Evolutionary conservation across 92 coral and sea anemone genomes (phyloP).

Genomic region (Scolanthus callimorphus): DNA sequence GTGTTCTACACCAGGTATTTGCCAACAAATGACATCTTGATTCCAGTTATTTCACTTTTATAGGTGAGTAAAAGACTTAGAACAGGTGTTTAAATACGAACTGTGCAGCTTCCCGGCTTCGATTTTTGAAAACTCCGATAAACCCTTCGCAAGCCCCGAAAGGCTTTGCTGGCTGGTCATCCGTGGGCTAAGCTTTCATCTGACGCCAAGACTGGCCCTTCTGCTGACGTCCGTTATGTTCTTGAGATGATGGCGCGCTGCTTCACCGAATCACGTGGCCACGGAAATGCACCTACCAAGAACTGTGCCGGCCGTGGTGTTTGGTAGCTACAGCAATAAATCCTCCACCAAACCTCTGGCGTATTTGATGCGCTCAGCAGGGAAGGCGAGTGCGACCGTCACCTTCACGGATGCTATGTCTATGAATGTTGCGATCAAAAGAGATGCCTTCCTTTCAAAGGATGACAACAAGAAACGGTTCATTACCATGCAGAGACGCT

Average conservation of each 20-base stretch:
- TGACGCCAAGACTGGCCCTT: background rate
- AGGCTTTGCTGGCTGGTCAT: background rate
- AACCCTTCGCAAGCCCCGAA: too few species aligned
- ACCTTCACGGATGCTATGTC: conserved; percentile 17
- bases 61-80: too few species aligned
- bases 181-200: conserved; percentile 4
- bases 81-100: too few species aligned
- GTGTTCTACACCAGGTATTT: too few species aligned
- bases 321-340: conserved; percentile 20
- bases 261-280: conserved; percentile 11
- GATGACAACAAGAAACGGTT: conserved; percentile 14
- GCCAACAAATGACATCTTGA: too few species aligned
- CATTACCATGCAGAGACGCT: conserved; percentile 7
- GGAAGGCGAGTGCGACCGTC: conserved; percentile 10
- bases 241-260: conserved; percentile 9
- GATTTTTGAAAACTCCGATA: background rate
- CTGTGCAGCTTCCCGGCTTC: too few species aligned
- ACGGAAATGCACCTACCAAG: conserved; percentile 4
- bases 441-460: conserved; percentile 20
- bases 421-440: conserved; percentile 17
- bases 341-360: conserved; percentile 12
- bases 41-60: too few species aligned
- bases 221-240: background rate
- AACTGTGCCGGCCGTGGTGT: conserved; percentile 3
- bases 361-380: conserved; percentile 13